Evolutionary conservation across 2,113 vertebrate genomes (phyloP), one percentile per base, ranked within the genome.

Genomic region (Platichthys stellatus): DNA sequence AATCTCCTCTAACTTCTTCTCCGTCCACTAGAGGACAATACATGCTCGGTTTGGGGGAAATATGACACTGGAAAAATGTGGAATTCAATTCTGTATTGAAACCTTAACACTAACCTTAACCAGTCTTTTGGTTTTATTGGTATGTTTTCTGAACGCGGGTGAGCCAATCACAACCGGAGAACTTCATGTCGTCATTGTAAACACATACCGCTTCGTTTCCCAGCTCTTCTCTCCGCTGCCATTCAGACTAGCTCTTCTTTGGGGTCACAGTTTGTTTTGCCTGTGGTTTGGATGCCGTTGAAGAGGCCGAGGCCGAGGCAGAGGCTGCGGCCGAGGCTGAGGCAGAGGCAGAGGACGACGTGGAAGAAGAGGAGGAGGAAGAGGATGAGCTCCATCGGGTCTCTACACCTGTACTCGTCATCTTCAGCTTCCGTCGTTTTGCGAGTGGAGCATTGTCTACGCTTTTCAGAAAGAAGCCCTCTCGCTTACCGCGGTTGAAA

Each of bases 391-490:
- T 95, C 47, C 95, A 95, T 1, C 95, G 92, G 0, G 93, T 94
- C 84, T 97, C 94, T 9, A 95, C 92, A 0, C 96, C 93, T 0
- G 96, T 96, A 67, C 96, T 97, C 0, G 95, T 95, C 94, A 97
- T 95, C 88, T 97, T 97, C 24, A 96, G 90, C 88, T 97, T 97
- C 13, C 96, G 93, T 0, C 97, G 92, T 74, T 97, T 97, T 24
- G 96, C 97, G 0, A 97, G 94, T 0, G 96, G 97, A 1, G 96
- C 97, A 1, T 97, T 97, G 87, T 97, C 97, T 18, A 97, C 97
- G 0, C 97, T 97, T 92, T 97, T 97, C 69, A 97, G 87, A 73
- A 97, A 97, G 83, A 97, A 96, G 54, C 97, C 97, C 72, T 97
- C 96, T 1, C 96, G 92, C 70, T 97, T 97, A 17, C 97, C 95